Base-by-base conservation (phyloP, 2,888 invertebrate species). In the Noctua janthe region DNA sequence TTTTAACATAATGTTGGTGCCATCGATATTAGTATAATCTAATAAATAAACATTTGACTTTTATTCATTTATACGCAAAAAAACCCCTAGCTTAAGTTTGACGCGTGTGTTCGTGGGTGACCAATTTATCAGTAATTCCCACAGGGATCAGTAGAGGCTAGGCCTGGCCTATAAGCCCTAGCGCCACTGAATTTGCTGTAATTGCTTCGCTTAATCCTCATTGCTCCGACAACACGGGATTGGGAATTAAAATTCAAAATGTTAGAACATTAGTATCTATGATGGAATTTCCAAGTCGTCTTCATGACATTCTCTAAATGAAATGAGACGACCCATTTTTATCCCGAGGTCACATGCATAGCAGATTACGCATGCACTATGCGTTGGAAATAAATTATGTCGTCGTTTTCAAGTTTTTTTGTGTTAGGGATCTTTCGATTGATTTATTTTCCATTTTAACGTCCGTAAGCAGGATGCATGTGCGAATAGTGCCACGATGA, bases 311-410 rank as follows among this genome's bases (percentile, higher is more conserved):
- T 73, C 71, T 62, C 29, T 35, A 66, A 67, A 84, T 78, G 75
- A 72, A 87, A 56, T 84, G 70, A 74, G 72, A 74, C 87, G 82
- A 85, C 86, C 86, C 75, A 76, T 88, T 85, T 87, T 74, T 74
- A 85, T 81, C 35, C 13, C 72, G 73, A 74, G 71, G 73, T 73
- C 86, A 76, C 67, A 78, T 75, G 84, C 80, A 84, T 79, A 70
- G 62, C 54, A 73, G 43, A 85, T 85, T 74, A 87, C 56, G 69
- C 35, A 75, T 87, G 82, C 82, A 87, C 81, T 85, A 85, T 81
- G 73, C 69, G 81, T 67, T 73, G 47, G 74, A 88, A 81, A 81
- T 78, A 87, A 85, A 67, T 81, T 29, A 84, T 80, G 76, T 43
- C 51, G 69, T 81, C 35, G 66, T 71, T 84, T 76, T 64, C 43